A percentile compares a stretch with the other conserved stretches of the same genome.
phyloP scores from a whole-genome alignment of 2,797 vertebrate species.

The Sparidentex hasta region DNA sequence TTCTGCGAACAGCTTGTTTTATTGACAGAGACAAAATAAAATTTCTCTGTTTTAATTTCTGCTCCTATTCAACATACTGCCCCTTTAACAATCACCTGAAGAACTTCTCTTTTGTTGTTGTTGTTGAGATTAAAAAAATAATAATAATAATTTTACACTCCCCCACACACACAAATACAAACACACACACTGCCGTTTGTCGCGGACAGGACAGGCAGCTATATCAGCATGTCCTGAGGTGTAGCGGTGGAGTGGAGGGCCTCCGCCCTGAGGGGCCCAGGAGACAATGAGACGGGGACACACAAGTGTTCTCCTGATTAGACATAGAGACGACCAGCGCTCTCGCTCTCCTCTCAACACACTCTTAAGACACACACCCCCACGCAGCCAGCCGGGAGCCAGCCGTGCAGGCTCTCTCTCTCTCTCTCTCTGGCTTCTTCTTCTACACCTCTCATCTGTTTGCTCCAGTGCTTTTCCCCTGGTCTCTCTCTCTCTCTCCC shows the following conservation, averaged over 20 bases:
- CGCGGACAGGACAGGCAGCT: slow-evolving; percentile 39
- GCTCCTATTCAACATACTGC: too few species aligned
- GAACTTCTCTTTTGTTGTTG: too few species aligned
- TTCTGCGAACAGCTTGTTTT: too few species aligned
- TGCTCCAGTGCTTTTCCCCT: slow-evolving; percentile 25
- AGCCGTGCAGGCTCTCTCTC: slow-evolving; percentile 51
- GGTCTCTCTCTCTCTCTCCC: slow-evolving; percentile 13
- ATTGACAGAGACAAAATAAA: too few species aligned
- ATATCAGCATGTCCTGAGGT: slow-evolving; percentile 73
- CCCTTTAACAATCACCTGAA: too few species aligned
- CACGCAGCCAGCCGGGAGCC: slow-evolving; percentile 80
- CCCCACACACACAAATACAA: too few species aligned
- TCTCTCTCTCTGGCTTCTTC: slow-evolving; percentile 45
- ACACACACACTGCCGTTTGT: not conserved
- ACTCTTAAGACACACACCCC: slow-evolving; percentile 81
- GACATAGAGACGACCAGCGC: slow-evolving; percentile 77
- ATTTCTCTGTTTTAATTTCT: too few species aligned
- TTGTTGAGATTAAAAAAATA: not conserved
- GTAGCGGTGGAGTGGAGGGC: slow-evolving; percentile 61
- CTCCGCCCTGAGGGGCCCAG: slow-evolving; percentile 73
- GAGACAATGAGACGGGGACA: slow-evolving; percentile 87
- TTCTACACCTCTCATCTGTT: slow-evolving; percentile 36
- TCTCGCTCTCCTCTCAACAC: slow-evolving; percentile 83
- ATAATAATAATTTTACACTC: not conserved
- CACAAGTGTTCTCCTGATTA: slow-evolving; percentile 87